A percentile compares a stretch with the other conserved stretches of the same genome.
phyloP scores from a whole-genome alignment of 2,797 vertebrate species.

The Morelia viridis region DNA sequence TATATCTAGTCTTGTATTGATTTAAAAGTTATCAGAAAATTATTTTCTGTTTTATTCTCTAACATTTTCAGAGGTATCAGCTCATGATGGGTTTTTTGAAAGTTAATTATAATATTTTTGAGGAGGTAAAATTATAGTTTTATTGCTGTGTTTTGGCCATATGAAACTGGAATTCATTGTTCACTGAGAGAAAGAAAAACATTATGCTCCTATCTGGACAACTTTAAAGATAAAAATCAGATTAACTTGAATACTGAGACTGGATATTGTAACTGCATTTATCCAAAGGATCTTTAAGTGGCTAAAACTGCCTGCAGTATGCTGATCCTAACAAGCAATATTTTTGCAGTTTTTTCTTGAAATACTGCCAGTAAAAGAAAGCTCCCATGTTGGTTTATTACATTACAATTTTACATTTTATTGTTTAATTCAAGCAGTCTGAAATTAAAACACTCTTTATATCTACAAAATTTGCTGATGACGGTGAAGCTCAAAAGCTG shows the following conservation, averaged over 20 bases:
- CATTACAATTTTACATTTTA: background rate
- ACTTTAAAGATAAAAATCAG: background rate
- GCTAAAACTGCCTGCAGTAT: background rate
- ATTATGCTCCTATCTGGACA: background rate
- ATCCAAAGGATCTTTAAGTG: background rate
- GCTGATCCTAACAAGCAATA: background rate
- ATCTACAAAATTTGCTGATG: background rate
- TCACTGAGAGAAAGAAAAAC: background rate
- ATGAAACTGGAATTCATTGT: background rate
- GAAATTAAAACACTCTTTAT: conserved; percentile 3
- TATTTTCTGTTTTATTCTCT: background rate
- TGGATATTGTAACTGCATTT: background rate
- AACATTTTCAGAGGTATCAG: background rate
- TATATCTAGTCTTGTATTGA: conserved; percentile 39
- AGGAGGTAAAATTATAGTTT: background rate
- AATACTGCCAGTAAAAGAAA: background rate
- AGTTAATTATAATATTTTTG: background rate
- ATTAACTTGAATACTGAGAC: background rate
- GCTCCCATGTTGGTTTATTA: background rate
- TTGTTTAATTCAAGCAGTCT: background rate
- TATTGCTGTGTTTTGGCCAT: background rate
- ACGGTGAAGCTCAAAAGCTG: background rate
- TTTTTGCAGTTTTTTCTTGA: background rate
- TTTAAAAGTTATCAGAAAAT: conserved; percentile 5
- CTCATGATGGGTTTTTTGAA: background rate